Conservation (phyloP, 2,113 vertebrate species). For the Peromyscus maniculatus region DNA sequence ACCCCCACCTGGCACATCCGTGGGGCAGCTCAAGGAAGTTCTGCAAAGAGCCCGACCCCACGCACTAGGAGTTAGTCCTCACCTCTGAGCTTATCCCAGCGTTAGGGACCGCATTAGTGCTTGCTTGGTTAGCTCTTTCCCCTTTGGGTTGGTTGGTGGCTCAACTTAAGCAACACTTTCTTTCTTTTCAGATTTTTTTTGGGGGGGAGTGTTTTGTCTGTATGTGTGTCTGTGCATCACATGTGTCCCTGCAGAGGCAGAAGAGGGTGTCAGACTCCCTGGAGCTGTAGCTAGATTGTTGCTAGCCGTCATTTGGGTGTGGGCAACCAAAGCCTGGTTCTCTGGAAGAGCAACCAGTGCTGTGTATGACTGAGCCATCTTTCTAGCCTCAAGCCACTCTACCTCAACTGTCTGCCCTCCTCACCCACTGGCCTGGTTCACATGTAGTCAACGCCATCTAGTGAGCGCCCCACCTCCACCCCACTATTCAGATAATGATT, state of each 20-base stretch:
- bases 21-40: slow-evolving; percentile 1
- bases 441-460: not conserved
- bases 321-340: not conserved
- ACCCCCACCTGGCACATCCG: slow-evolving; percentile 57
- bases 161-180: not conserved
- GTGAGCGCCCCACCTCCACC: not conserved
- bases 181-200: not conserved
- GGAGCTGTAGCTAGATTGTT: not conserved
- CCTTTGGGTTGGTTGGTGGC: too few relatives aligned
- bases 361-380: not conserved
- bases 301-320: not conserved
- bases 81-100: not conserved
- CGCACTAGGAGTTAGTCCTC: slow-evolving; percentile 18
- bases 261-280: not conserved
- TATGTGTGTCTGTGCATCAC: not conserved
- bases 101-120: not conserved
- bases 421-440: not conserved
- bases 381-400: not conserved
- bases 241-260: not conserved
- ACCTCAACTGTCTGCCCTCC: not conserved
- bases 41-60: not conserved
- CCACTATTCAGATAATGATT: not conserved
- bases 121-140: not conserved
- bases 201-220: not conserved
- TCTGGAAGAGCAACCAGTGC: not conserved